phyloP scores from a whole-genome alignment of 2,113 vertebrate species.

The Poecilia latipinna region DNA sequence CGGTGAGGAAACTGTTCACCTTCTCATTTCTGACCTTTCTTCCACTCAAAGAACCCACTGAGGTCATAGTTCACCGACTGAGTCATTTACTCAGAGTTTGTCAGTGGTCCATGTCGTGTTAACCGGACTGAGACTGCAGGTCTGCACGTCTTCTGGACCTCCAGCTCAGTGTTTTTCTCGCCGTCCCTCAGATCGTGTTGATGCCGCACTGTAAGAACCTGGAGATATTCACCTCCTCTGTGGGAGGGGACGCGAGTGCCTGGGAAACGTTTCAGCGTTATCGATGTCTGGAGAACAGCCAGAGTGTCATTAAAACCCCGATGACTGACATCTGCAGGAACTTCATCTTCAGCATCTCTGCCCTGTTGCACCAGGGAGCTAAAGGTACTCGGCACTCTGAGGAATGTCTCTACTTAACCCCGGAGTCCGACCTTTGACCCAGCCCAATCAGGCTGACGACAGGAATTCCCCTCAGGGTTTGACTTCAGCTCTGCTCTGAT shows the following conservation, averaged over 20 bases:
- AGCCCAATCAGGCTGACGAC: neutral
- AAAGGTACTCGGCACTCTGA: conserved; percentile 77
- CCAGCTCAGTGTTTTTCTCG: neutral
- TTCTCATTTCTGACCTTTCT: neutral
- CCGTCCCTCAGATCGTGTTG: conserved; percentile 86
- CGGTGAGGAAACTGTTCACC: conserved; percentile 79
- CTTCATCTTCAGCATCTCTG: conserved; percentile 95
- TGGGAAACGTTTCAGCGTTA: conserved; percentile 97
- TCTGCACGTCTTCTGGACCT: neutral
- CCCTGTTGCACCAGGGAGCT: conserved; percentile 88
- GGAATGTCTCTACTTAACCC: neutral
- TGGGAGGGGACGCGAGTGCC: conserved; percentile 82
- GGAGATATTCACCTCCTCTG: conserved; percentile 90
- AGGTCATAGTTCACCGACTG: neutral
- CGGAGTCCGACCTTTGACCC: conserved; percentile 15
- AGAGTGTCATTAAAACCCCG: conserved; percentile 89
- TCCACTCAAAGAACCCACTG: neutral
- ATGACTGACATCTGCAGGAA: conserved; percentile 94
- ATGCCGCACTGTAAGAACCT: conserved; percentile 95
- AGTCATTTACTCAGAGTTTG: neutral
- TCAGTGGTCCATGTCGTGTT: neutral
- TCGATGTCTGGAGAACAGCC: conserved; percentile 94
- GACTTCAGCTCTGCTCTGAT: neutral
- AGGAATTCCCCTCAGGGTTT: conserved; percentile 2
- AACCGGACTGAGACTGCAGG: neutral